A percentile compares a stretch with the other conserved stretches of the same genome.
Evolutionary conservation across 2,113 vertebrate genomes (phyloP).

Genomic region (Tetrax tetrax): DNA sequence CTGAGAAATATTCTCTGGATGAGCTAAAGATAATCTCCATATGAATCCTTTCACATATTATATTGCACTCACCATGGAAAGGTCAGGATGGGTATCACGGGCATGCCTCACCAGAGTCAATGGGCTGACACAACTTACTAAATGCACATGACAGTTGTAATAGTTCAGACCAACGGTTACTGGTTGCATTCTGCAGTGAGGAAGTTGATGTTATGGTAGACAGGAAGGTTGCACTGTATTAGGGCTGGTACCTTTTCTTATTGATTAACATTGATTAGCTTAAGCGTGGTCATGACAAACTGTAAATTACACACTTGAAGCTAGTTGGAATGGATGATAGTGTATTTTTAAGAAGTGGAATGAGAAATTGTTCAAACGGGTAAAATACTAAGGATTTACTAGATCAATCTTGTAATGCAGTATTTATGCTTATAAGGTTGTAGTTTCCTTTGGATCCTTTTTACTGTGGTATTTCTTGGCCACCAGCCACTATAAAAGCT

Average conservation of each 20-base stretch:
- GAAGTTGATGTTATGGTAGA: not conserved
- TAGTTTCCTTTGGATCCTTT: not conserved
- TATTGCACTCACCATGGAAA: not conserved
- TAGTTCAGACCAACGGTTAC: not conserved
- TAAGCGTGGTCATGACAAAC: not conserved
- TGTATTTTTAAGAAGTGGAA: not conserved
- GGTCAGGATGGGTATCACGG: not conserved
- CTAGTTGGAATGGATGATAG: not conserved
- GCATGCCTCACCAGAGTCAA: not conserved
- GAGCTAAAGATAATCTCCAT: not conserved
- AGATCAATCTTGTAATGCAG: accelerated
- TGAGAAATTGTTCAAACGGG: not conserved
- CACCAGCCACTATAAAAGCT: not conserved
- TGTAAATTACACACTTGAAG: not conserved
- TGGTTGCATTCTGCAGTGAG: not conserved
- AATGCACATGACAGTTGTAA: not conserved
- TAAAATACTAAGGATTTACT: not conserved
- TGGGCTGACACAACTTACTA: not conserved
- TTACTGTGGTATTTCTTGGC: not conserved
- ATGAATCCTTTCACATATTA: not conserved
- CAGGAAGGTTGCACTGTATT: not conserved
- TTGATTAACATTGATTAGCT: not conserved
- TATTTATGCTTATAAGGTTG: not conserved
- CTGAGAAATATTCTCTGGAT: not conserved
- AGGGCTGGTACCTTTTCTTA: not conserved